phyloP scores from a whole-genome alignment of 2,888 invertebrate species.

The Sericinus montela region DNA sequence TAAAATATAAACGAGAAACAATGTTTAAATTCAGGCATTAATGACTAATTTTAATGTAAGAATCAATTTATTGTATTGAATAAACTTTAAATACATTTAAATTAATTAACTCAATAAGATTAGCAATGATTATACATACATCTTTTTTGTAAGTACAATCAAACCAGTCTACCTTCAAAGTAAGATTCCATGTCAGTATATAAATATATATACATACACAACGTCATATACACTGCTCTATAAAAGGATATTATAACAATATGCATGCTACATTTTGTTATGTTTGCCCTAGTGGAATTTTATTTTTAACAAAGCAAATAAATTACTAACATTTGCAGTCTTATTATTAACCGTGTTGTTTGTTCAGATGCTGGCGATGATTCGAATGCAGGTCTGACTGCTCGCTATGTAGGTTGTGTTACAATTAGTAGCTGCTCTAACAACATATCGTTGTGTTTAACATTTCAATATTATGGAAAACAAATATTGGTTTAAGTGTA shows the following conservation, averaged over 20 bases:
- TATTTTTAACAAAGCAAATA: slow-evolving; percentile 24
- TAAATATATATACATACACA: too few species aligned
- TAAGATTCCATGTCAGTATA: too few species aligned
- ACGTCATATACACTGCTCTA: too few species aligned
- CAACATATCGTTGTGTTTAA: background rate
- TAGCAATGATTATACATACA: too few species aligned
- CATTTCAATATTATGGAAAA: background rate
- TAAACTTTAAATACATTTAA: background rate
- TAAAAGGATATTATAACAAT: too few species aligned
- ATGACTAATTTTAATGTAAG: slow-evolving; percentile 3
- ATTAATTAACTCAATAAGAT: background rate
- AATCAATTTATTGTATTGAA: slow-evolving; percentile 6
- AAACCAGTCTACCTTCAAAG: too few species aligned
- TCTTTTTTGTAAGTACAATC: too few species aligned
- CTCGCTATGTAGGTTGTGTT: slow-evolving; percentile 10
- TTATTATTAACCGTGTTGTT: slow-evolving; percentile 24
- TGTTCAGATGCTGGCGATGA: slow-evolving; percentile 22
- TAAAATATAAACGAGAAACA: background rate
- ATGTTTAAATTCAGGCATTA: background rate
- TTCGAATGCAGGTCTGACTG: background rate
- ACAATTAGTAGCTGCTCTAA: slow-evolving; percentile 3
- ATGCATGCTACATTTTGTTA: too few species aligned
- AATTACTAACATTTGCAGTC: slow-evolving; percentile 24
- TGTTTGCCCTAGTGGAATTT: too few species aligned
- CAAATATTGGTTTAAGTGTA: too few species aligned